These are phyloP conservation scores for Oopsacas minuta DNA, from an alignment of 37 sponge, comb jelly and placozoan genomes.

Conservation along the genomic window DNA sequence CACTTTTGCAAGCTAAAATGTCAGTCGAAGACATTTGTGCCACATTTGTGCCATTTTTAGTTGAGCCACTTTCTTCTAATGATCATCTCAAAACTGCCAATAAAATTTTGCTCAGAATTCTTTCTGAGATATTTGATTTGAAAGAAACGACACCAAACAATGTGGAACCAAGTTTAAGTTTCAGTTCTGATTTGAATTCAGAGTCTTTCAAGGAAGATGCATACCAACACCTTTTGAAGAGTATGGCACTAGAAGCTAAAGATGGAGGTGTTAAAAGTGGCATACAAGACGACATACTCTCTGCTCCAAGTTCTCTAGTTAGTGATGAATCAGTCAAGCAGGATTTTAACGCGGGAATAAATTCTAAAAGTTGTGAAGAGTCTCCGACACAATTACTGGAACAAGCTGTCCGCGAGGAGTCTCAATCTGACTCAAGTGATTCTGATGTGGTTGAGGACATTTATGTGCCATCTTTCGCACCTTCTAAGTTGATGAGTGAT, in stretches of 20 bases:
- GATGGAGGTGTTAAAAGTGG: conserved; percentile 7
- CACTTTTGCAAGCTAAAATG: not conserved
- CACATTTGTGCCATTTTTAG: not conserved
- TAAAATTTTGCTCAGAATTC: not conserved
- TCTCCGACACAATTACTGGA: not conserved
- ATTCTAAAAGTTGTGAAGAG: not conserved
- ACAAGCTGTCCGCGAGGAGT: not conserved
- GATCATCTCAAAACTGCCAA: not conserved
- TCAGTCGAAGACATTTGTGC: not conserved
- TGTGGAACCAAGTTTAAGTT: not conserved
- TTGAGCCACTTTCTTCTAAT: not conserved
- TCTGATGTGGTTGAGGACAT: not conserved
- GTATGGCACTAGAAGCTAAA: not conserved
- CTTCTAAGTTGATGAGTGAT: not conserved
- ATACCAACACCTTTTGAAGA: not conserved
- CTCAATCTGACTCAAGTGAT: not conserved
- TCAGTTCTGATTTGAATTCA: not conserved
- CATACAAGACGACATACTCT: not conserved
- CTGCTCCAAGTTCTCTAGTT: not conserved
- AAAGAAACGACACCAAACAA: not conserved
- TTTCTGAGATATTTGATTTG: not conserved
- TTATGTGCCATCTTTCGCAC: not conserved
- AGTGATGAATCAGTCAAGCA: not conserved
- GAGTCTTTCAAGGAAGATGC: not conserved
- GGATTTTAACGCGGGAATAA: not conserved